Percentiles rank a stretch among this genome's conserved stretches.
phyloP scores from a whole-genome alignment of 2,888 invertebrate genomes.

The Byasa hedistus region DNA sequence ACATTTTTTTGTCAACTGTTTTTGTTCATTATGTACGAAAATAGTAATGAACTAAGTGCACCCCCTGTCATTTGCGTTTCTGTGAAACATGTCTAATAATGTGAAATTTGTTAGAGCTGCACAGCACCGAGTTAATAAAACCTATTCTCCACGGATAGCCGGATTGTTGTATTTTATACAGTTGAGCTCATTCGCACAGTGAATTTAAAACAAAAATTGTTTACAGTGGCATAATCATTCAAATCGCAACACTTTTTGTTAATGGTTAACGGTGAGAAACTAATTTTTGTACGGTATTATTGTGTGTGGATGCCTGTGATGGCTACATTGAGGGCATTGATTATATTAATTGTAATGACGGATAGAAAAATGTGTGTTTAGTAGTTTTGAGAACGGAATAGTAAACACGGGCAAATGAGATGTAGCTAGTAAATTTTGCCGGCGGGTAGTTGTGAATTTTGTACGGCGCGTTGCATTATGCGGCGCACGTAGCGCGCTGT shows the following conservation, averaged over 20 bases:
- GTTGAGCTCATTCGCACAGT: too few species aligned
- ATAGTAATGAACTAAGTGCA: not conserved
- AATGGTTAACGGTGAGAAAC: not conserved
- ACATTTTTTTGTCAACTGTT: not conserved
- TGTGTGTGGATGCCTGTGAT: not conserved
- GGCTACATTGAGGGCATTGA: not conserved
- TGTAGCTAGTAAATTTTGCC: slow-evolving; percentile 72
- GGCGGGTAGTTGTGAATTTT: slow-evolving; percentile 77
- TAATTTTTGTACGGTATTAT: not conserved
- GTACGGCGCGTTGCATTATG: slow-evolving; percentile 73
- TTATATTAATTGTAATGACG: not conserved
- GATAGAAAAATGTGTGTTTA: slow-evolving; percentile 18
- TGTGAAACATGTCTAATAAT: not conserved
- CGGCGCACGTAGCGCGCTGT: slow-evolving; percentile 74
- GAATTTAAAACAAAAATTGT: too few species aligned
- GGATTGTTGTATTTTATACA: too few species aligned
- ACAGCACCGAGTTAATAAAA: too few species aligned
- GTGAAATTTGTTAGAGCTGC: too few species aligned
- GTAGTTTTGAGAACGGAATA: slow-evolving; percentile 55
- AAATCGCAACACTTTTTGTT: not conserved
- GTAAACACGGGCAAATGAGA: slow-evolving; percentile 75
- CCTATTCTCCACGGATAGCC: too few species aligned
- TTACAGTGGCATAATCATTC: too few species aligned
- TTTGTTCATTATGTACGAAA: not conserved
- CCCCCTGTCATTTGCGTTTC: not conserved